These are phyloP conservation scores for Plecotus auritus DNA, from an alignment of 2,113 vertebrate species.

Conservation along the genomic window DNA sequence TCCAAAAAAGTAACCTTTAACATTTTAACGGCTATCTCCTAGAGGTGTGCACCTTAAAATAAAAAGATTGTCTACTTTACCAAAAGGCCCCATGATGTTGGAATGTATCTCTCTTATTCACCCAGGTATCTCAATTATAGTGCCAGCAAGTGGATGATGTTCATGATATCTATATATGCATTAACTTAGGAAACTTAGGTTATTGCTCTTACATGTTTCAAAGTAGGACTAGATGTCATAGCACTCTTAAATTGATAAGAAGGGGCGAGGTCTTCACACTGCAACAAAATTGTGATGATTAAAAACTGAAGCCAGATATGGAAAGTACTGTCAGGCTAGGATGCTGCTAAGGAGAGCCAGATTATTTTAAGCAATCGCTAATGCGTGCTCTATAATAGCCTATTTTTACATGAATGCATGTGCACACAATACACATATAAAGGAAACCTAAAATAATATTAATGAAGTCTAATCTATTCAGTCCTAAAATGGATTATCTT, in stretches of 20 bases:
- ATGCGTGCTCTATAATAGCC: neutral
- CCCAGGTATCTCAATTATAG: neutral
- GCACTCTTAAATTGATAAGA: neutral
- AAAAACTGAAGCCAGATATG: neutral
- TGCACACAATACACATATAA: neutral
- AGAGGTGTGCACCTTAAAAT: neutral
- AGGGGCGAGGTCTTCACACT: neutral
- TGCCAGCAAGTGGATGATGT: neutral
- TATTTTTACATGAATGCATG: neutral
- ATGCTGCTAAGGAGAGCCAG: neutral
- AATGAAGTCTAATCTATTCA: neutral
- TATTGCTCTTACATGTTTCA: neutral
- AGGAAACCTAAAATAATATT: neutral
- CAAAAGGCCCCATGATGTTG: neutral
- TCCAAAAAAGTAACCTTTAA: neutral
- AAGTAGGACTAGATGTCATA: neutral
- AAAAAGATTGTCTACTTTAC: neutral
- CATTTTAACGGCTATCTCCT: neutral
- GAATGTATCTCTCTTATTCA: neutral
- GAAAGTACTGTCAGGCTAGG: neutral
- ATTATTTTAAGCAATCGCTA: neutral
- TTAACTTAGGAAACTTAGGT: neutral
- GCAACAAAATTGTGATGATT: neutral
- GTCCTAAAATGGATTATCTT: constrained; percentile 11
- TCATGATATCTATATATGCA: neutral